Base-by-base conservation (phyloP, 2,113 vertebrate species). In the Vulpes lagopus region DNA sequence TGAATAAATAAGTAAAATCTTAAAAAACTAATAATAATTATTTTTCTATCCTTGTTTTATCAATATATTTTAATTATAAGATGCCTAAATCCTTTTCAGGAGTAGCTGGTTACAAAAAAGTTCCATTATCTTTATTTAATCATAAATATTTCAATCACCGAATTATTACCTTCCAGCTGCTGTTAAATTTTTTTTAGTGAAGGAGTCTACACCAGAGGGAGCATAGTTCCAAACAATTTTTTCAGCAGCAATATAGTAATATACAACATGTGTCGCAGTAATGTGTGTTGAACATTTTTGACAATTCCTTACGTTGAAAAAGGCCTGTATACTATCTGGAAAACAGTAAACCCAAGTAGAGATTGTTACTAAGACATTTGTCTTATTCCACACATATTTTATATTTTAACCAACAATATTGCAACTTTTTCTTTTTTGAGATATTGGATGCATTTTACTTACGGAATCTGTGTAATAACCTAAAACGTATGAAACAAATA, bases 211-310 rank as follows among this genome's bases (percentile, higher is more conserved):
- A 82, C 95, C 97, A 23, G 98, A 98, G 23, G 99, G 99, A 53
- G 98, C 99, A 64, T 99, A 99, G 98, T 99, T 99, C 99, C 99
- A 99, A 53, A 99, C 98, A 25, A 99, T 93, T 95, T 99, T 99
- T 91, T 99, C 99, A 57, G 99, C 99, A 51, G 99, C 99, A 74
- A 99, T 99, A 97, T 99, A 99, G 97, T 99, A 99, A 49, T 98
- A 80, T 91, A 98, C 98, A 92, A 98, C 96, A 17, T 35, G 97
- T 62, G 53, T 88, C 27, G 16, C 92, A 60, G 79, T 22, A 0
- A 10, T 51, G 5, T 65, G 2, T 30, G 62, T 16, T 82, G 87
- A 83, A 98, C 98, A 67, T 98, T 99, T 94, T 97, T 62, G 98
- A 95, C 99, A 99, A 30, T 99, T 99, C 89, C 98, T 98, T 94